Base-by-base conservation (phyloP, 2,888 invertebrate species). In the Vandiemenella viatica region DNA sequence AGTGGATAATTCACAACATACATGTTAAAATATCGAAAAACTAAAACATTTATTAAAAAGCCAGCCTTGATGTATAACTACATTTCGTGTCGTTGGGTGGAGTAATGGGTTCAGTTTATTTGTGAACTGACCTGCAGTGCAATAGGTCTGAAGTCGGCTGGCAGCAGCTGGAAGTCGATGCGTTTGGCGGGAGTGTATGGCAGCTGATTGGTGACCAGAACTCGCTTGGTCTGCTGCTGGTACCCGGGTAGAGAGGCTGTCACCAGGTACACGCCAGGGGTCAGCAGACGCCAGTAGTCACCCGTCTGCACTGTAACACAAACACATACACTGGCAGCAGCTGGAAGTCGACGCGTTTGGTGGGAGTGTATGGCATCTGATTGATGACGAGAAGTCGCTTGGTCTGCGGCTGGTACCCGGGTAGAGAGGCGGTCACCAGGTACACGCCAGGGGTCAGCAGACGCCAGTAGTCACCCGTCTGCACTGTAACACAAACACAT, bases 401-500 rank as follows among this genome's bases (percentile, higher is more conserved):
- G 4, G 76, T 73, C 38, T 73, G 71, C 0, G 83, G 76, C 59
- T 77, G 72, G 67, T 79, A 86, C 10, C 83, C 84, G 18, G 77
- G 72, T 56, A 76, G 75, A 50, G 67, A 72, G 10, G 10, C 86
- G 0, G 80, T 79, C 53, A 90, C 70, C 60, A 79, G 76, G 66
- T 90, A 90, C 56, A 72, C 69, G 2, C 90, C 90, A 22, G 83
- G 78, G 0, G 82, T 80, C 55, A 91, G 67, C 18, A 90, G 72
- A 0, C 90, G 76, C 67, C 71, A 79, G 63, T 78, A 81, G 61
- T 81, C 81, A 1, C 81, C 81, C 55, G 71, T 75, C 43, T 72
- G 71, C 45, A 78, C 82, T 80, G 60, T 21, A 63, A 62, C 48
- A n/a, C 23, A 26, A 43, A 26, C 21, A 32, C 10, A 32, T n/a